Evolutionary conservation across 2,888 invertebrate species (phyloP).

Genomic region (Spicauda simplicius): DNA sequence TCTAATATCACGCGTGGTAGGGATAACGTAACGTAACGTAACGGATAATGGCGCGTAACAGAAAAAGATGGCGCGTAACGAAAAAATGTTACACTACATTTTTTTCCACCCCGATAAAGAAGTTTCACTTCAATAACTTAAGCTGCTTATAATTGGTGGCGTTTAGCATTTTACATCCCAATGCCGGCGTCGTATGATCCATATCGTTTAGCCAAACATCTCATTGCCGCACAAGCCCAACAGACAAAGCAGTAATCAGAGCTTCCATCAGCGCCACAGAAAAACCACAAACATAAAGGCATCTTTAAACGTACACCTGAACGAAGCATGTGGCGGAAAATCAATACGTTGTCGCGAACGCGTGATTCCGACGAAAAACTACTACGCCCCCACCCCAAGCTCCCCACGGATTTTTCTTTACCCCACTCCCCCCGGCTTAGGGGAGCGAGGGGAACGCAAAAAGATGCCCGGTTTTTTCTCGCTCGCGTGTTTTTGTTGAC

Average conservation of each 20-base stretch:
- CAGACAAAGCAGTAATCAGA: constrained; percentile 24
- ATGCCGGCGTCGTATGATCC: not conserved
- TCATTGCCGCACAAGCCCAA: not conserved
- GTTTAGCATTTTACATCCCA: not conserved
- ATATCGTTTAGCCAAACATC: not conserved
- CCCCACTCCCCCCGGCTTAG: constrained; percentile 70
- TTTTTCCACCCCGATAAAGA: too few species aligned
- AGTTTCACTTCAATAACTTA: too few species aligned
- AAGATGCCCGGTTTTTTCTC: constrained; percentile 80
- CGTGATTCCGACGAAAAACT: constrained; percentile 84
- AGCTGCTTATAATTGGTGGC: too few species aligned
- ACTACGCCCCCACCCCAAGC: constrained; percentile 65
- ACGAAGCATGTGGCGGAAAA: constrained; percentile 76
- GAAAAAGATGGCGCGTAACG: too few species aligned
- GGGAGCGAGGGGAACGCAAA: constrained; percentile 76
- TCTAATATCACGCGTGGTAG: too few species aligned
- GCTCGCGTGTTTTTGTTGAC: constrained; percentile 77
- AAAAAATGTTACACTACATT: too few species aligned
- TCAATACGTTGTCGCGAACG: constrained; percentile 82
- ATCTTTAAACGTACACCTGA: constrained; percentile 66
- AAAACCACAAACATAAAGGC: constrained; percentile 25
- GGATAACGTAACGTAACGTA: too few species aligned
- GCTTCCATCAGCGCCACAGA: constrained; percentile 35
- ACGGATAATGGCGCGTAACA: too few species aligned
- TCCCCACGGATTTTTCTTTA: constrained; percentile 70